Conservation (phyloP, 1,140 invertebrate species). For the Vollenhovia emeryi region DNA sequence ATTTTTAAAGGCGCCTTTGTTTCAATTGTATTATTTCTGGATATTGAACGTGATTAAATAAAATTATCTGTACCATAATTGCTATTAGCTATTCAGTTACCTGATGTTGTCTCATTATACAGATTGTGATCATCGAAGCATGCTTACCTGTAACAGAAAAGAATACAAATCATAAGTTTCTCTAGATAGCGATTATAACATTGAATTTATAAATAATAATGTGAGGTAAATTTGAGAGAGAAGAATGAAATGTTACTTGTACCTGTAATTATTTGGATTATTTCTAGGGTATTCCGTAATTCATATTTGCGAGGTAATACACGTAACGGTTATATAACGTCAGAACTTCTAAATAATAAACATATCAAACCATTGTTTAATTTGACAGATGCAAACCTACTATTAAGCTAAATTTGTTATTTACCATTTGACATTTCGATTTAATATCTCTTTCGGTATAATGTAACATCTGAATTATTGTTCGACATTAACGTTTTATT, state of each 20-base stretch:
- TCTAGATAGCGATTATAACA: not conserved
- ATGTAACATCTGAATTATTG: not conserved
- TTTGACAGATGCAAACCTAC: not conserved
- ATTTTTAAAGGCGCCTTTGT: not conserved
- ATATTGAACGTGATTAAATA: not conserved
- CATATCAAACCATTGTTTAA: not conserved
- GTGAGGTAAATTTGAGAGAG: not conserved
- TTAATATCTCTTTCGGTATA: not conserved
- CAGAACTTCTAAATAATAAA: not conserved
- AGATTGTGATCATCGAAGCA: not conserved
- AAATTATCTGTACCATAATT: not conserved
- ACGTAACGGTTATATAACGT: not conserved
- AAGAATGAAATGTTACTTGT: not conserved
- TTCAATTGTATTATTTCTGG: conserved; percentile 13
- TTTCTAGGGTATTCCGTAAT: not conserved
- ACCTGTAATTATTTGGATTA: not conserved
- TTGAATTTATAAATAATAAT: conserved; percentile 2
- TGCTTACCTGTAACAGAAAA: conserved; percentile 72
- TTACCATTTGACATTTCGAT: not conserved
- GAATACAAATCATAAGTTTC: conserved; percentile 31
- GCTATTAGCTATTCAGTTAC: not conserved
- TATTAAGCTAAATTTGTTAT: conserved; percentile 11
- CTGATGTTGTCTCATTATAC: not conserved
- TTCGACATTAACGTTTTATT: not conserved
- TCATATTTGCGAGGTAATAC: not conserved